Evolutionary conservation across 2,113 vertebrate species (phyloP).

Genomic region (Charina bottae): DNA sequence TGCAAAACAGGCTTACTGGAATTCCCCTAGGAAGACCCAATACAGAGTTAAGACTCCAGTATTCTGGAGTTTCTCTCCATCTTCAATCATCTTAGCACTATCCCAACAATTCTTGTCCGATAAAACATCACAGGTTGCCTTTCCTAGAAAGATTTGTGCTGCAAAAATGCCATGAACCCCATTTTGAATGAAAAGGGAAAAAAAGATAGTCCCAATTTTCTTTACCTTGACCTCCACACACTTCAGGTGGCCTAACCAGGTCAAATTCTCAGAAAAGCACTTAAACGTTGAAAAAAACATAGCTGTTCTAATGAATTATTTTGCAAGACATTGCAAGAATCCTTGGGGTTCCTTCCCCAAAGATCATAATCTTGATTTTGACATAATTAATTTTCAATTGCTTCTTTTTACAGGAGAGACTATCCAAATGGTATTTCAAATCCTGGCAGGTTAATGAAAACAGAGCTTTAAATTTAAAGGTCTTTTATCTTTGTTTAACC

Average conservation of each 20-base stretch:
- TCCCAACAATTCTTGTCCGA: neutral
- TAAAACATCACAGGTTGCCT: neutral
- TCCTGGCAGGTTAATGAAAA: neutral
- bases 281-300: neutral
- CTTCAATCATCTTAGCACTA: neutral
- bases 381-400: neutral
- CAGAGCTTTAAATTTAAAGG: neutral
- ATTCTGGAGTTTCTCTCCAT: neutral
- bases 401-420: neutral
- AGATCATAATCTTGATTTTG: too few species aligned
- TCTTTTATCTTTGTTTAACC: neutral
- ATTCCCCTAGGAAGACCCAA: neutral
- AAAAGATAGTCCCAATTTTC: neutral
- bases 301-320: neutral
- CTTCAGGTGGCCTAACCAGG: neutral
- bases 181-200: neutral
- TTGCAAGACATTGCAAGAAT: neutral
- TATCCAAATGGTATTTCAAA: neutral
- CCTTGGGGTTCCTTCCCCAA: too few species aligned
- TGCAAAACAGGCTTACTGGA: neutral
- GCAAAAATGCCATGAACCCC: neutral
- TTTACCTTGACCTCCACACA: neutral
- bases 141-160: neutral
- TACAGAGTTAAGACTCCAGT: neutral
- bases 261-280: neutral